Percentiles rank a stretch among this genome's conserved stretches.
Conservation (phyloP, 2,797 vertebrate genomes). For the Liparis tanakae region DNA sequence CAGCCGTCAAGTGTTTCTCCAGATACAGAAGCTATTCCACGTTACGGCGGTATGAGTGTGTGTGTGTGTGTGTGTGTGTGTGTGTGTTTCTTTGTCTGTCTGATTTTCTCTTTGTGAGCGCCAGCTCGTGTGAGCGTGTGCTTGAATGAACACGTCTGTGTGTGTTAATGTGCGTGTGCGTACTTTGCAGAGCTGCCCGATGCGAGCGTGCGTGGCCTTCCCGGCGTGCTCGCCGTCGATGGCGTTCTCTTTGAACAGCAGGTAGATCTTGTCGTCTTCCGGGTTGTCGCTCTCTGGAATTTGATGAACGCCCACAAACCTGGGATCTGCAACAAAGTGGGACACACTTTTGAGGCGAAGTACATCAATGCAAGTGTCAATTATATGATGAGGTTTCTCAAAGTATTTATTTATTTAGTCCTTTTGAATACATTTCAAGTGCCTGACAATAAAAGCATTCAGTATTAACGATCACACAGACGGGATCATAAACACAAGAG, state of each 20-base stretch:
- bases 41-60: constrained; percentile 33
- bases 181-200: constrained; percentile 99
- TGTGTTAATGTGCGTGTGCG: constrained; percentile 7
- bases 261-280: constrained; percentile 98
- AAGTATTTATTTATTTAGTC: not conserved
- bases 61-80: constrained; percentile 8
- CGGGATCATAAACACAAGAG: not conserved
- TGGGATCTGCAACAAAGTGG: constrained; percentile 86
- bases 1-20: constrained; percentile 60
- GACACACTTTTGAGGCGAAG: not conserved
- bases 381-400: not conserved
- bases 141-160: constrained; percentile 18
- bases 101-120: constrained; percentile 25
- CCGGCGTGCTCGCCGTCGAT: constrained; percentile 96
- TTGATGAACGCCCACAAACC: constrained; percentile 91
- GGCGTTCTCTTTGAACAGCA: constrained; percentile 97
- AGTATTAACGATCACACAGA: not conserved
- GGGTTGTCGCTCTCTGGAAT: constrained; percentile 98
- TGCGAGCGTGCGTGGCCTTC: constrained; percentile 96
- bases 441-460: not conserved
- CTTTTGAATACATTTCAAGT: not conserved
- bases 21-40: constrained; percentile 58
- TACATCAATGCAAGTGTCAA: not conserved
- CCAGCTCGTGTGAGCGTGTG: constrained; percentile 13
- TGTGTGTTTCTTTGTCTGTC: constrained; percentile 24